Base-by-base conservation (phyloP, 1,140 invertebrate genomes). In the Drosophila ambigua region DNA sequence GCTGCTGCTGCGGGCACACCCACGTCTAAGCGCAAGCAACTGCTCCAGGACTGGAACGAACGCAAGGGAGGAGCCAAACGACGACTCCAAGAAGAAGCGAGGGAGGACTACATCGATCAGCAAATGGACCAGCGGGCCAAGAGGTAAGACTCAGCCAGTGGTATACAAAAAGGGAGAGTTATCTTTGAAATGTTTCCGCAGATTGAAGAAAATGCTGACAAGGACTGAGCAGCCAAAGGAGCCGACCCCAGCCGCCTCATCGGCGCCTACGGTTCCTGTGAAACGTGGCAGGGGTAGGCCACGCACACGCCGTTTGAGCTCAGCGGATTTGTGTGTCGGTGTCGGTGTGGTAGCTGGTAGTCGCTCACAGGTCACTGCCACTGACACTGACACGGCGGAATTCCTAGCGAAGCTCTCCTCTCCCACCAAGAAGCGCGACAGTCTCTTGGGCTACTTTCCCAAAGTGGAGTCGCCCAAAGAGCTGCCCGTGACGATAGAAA, bases 1-100 rank as follows among this genome's bases (percentile, higher is more conserved):
- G 67, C 84, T 49, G 66, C 80, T 39, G 66, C 80, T 39, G 84
- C 91, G 23, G 92, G 91, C 61, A 91, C 76, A 59, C 92, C 71
- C 2, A 93, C 93, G 60, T 89, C 84, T 7, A 93, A 93, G 79
- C 92, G 94, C 74, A 93, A 93, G 71, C 76, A 93, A 41, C 64
- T 92, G 41, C 89, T 95, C 57, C 92, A 94, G 79, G 93, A 93
- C 67, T 94, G 94, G 94, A 93, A 94, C 50, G 92, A 94, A 59
- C 81, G 91, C 45, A 94, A 94, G 78, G 94, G 93, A 4, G 92
- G 92, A 5, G 55, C 92, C n/a, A 94, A 94, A 72, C 92, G 93
- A 9, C 92, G 93, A 73, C 79, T 94, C 76, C 90, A 92, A 11
- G 94, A 95, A 72, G 93, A 93, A 65, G 82, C 91, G 11, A 92